These are phyloP conservation scores for Zaprionus lineosus DNA, from an alignment of 2,888 invertebrate species.

Conservation along the genomic window DNA sequence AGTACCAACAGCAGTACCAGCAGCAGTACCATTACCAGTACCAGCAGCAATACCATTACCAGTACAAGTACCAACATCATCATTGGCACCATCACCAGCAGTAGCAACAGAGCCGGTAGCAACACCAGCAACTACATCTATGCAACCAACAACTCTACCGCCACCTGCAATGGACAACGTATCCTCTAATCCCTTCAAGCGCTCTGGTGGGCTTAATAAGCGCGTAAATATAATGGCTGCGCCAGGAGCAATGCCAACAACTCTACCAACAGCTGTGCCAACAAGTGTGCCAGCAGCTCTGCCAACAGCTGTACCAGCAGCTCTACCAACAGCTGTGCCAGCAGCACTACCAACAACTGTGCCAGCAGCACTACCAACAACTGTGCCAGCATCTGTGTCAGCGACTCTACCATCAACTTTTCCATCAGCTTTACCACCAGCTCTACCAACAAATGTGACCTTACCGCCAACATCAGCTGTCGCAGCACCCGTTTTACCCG, in stretches of 20 bases:
- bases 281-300: conserved; percentile 13
- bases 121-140: neutral
- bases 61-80: conserved; percentile 10
- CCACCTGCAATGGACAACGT: conserved; percentile 22
- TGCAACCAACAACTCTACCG: conserved; percentile 8
- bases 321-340: conserved; percentile 13
- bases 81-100: conserved; percentile 3
- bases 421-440: no score
- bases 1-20: conserved; percentile 19
- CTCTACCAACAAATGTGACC: no score
- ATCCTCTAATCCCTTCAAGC: conserved; percentile 80
- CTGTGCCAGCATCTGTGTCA: no score
- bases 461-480: no score
- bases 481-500: no score
- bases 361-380: no score
- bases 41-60: neutral
- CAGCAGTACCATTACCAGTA: conserved; percentile 5
- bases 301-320: conserved; percentile 17
- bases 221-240: conserved; percentile 82
- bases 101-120: neutral
- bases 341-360: conserved; percentile 9
- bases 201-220: conserved; percentile 69
- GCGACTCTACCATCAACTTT: no score
- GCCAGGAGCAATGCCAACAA: conserved; percentile 64
- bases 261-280: conserved; percentile 7